These are phyloP conservation scores for Ambastaia sidthimunki DNA, from an alignment of 2,797 vertebrate species.

Conservation along the genomic window DNA sequence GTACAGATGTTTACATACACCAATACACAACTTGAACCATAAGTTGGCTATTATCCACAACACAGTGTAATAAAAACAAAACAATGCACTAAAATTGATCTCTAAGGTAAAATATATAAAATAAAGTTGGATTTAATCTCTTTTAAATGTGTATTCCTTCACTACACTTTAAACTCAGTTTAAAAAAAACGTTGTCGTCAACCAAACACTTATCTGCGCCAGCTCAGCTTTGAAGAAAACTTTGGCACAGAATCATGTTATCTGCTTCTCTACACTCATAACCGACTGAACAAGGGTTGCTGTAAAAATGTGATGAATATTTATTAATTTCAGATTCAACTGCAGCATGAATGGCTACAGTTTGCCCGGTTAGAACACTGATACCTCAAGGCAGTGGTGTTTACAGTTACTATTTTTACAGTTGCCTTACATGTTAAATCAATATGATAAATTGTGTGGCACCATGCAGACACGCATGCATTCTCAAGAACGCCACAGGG, in stretches of 20 bases:
- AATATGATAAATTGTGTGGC: background rate
- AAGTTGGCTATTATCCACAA: background rate
- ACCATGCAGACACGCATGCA: background rate
- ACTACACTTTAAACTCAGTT: background rate
- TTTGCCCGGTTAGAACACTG: background rate
- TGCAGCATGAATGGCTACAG: background rate
- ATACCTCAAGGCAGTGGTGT: background rate
- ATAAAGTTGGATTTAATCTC: background rate
- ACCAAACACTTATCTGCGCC: background rate
- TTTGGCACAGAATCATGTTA: constrained; percentile 11
- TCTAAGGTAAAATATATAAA: background rate
- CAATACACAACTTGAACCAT: background rate
- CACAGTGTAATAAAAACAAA: constrained; percentile 5
- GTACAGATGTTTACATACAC: background rate
- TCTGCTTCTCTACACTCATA: constrained; percentile 8
- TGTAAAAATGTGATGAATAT: background rate
- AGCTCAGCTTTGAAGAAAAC: constrained; percentile 1
- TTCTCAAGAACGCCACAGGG: background rate
- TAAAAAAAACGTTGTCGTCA: background rate
- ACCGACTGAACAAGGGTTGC: constrained; percentile 29
- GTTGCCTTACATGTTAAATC: constrained; percentile 27
- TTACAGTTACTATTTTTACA: background rate
- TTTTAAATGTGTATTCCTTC: background rate
- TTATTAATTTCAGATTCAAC: background rate
- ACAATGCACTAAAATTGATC: background rate